Evolutionary conservation across 2,113 vertebrate genomes (phyloP), one percentile per base, ranked within the genome.

Genomic region (Phyllostomus discolor): DNA sequence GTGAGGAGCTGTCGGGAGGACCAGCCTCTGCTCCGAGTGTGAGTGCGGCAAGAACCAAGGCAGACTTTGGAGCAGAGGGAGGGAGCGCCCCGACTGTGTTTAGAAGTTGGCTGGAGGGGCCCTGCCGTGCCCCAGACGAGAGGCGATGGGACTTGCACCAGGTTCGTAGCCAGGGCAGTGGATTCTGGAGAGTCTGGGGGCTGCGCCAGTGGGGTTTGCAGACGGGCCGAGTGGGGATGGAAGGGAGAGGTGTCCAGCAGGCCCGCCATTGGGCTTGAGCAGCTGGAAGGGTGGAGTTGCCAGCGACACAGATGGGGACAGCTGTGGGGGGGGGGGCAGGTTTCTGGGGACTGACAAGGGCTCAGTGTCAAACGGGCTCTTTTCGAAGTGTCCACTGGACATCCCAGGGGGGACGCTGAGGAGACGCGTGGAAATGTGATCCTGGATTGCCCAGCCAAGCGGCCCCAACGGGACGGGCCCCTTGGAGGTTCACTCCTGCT

Each of bases 331-430:
- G 4, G 46, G 28, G n/a, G 4, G n/a, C n/a, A 78, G 24, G 5
- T 16, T 31, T 54, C 1, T 9, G n/a, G 48, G 24, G 43, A 15
- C 20, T 38, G 62, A 19, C 2, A 15, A 14, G 48, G 48, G 24
- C 43, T 43, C 19, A 5, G 3, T 19, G n/a, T 19, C 4, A 0
- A 9, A 33, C 41, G 0, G 33, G n/a, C 38, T 31, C 54, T 67
- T 19, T 79, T n/a, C 10, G 24, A 86, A 50, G 52, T 9, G 16
- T 28, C 46, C 66, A 7, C 9, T 14, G 1, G 50, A 70, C 46
- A 19, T 7, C 28, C 28, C 22, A 2, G 48, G 1, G 54, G 76
- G 85, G 50, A 80, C 5, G 4, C 7, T 2, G 33, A 80, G 79
- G 57, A 86, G 26, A 72, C 5, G 1, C 41, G 48, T 85, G 79